Percentiles rank a stretch among this genome's conserved stretches.
phyloP scores from a whole-genome alignment of 2,797 vertebrate species.

The Vireo griseus region DNA sequence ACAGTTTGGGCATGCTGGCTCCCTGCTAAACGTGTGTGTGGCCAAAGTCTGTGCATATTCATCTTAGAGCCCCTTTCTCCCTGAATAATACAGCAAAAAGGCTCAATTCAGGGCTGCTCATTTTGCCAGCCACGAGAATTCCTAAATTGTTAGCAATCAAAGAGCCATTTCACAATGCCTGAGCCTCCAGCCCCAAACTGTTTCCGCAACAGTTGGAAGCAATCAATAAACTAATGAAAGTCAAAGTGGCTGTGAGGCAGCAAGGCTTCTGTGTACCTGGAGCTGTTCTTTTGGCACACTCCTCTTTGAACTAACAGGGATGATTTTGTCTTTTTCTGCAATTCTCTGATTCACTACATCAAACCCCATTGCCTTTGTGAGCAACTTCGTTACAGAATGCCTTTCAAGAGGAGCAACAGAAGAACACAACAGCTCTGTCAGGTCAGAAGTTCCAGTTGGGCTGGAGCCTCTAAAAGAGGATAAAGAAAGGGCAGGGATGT shows the following conservation, averaged over 20 bases:
- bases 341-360: not conserved
- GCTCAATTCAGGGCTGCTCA: not conserved
- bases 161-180: not conserved
- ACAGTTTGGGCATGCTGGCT: not conserved
- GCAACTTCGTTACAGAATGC: not conserved
- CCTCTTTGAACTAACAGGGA: slow-evolving; percentile 13
- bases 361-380: not conserved
- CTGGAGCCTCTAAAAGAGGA: not conserved
- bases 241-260: not conserved
- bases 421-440: not conserved
- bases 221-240: slow-evolving; percentile 52
- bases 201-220: slow-evolving; percentile 23
- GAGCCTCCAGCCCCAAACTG: not conserved
- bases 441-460: not conserved
- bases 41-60: not conserved
- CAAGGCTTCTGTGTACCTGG: not conserved
- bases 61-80: not conserved
- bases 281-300: slow-evolving; percentile 2
- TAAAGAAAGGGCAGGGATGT: not conserved
- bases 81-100: not conserved
- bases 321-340: not conserved
- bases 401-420: not conserved
- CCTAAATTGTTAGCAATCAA: not conserved
- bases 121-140: not conserved
- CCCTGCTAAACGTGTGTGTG: not conserved